Conservation (phyloP, 2,888 invertebrate species). For the Anticlea derivata region DNA sequence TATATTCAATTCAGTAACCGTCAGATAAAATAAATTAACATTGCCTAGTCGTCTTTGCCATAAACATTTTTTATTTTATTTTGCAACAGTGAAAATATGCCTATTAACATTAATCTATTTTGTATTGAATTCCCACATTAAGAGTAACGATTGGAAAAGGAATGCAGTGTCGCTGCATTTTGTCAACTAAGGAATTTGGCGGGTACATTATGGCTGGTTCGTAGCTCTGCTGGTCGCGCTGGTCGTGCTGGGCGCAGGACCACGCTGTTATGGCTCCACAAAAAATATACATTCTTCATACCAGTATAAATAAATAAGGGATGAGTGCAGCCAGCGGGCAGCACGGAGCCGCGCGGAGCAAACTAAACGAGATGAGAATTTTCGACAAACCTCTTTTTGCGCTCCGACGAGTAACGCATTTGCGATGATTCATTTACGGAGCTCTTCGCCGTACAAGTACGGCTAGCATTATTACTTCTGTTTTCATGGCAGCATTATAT, state of each 20-base stretch:
- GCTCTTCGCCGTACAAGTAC: conserved; percentile 76
- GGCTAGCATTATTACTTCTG: conserved; percentile 80
- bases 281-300: conserved; percentile 78
- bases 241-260: conserved; percentile 41
- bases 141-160: conserved; percentile 65
- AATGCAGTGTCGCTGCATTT: conserved; percentile 71
- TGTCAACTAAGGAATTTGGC: conserved; percentile 78
- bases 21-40: conserved; percentile 33
- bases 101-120: conserved; percentile 56
- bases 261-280: conserved; percentile 69
- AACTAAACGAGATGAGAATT: conserved; percentile 73
- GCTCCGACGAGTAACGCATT: conserved; percentile 77
- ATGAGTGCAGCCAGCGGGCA: conserved; percentile 70
- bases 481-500: conserved; percentile 79
- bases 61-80: conserved; percentile 25
- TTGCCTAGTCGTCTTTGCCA: conserved; percentile 35
- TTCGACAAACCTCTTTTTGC: conserved; percentile 82
- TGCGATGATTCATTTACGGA: conserved; percentile 82
- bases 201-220: conserved; percentile 54
- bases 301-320: conserved; percentile 82
- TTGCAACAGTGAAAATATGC: conserved; percentile 37
- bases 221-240: conserved; percentile 6
- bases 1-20: conserved; percentile 20
- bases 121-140: conserved; percentile 67
- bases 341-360: conserved; percentile 53